Evolutionary conservation across 2,888 invertebrate species (phyloP).

Genomic region (Strigamia maritima): DNA sequence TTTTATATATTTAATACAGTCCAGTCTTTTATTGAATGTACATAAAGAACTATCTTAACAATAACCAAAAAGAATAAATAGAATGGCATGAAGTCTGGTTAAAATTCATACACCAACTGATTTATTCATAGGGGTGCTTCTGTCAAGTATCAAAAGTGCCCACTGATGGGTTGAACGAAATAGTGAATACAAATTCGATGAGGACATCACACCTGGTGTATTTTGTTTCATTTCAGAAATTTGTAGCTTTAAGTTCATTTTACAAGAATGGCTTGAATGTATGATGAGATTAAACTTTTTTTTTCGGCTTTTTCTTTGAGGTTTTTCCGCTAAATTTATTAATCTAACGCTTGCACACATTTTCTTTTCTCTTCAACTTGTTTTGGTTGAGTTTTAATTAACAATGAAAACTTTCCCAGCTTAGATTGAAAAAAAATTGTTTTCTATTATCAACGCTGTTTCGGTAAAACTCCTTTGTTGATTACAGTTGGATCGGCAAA

Average conservation of each 20-base stretch:
- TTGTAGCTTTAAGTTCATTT: background rate
- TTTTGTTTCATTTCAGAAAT: no score
- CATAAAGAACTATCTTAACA: no score
- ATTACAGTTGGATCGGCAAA: conserved; percentile 5
- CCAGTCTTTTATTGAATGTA: no score
- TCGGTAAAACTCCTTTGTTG: background rate
- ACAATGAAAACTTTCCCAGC: background rate
- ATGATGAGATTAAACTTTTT: background rate
- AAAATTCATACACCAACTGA: no score
- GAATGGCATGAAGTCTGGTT: no score
- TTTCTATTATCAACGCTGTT: conserved; percentile 6
- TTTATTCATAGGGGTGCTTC: no score
- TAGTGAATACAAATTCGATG: no score
- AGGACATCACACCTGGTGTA: no score
- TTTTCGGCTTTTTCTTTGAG: background rate
- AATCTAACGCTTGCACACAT: background rate
- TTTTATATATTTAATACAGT: no score
- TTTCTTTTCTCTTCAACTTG: background rate
- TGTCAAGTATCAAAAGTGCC: no score
- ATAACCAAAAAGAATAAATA: no score
- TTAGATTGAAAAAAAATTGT: background rate
- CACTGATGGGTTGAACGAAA: no score
- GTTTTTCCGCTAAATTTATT: background rate
- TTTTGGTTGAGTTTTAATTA: background rate
- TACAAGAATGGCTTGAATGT: background rate